Base-by-base conservation (phyloP, 2,797 vertebrate species). In the Enteromius paludinosus region DNA sequence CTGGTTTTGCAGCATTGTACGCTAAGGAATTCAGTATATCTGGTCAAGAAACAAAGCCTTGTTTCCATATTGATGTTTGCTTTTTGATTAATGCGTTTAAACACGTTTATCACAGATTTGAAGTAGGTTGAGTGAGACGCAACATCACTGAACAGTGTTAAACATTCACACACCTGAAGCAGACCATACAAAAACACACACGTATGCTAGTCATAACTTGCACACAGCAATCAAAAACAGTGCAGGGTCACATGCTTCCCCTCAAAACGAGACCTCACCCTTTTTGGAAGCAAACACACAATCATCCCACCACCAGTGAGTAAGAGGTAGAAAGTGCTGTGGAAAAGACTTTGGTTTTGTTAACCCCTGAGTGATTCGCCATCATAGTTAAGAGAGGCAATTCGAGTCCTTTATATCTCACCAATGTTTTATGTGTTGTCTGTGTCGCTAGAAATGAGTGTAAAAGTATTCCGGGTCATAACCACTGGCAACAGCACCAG, bases 381-480 rank as follows among this genome's bases (percentile, higher is more conserved):
- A 90, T 89, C 89, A 79, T 84, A 86, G 91, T 90, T 90, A 86
- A 86, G 73, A 71, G 69, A 74, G 90, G 6, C 88, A 85, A 78
- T 41, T 86, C 73, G 83, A 70, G 87, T 59, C 75, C 76, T 87
- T 85, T 89, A 59, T 91, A 88, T 85, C 89, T 93, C 93, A 94
- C 93, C 92, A 91, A 78, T 83, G 91, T 92, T 89, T 87, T 88
- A 88, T 83, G 81, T 87, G 89, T 84, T 86, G 86, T 78, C 82
- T 88, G 89, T 90, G 43, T 89, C 86, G 89, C 90, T 90, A 93
- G 82, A n/a, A 65, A 64, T 86, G 82, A 88, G 79, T 79, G 83
- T 71, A 86, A 88, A 87, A 91, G 92, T 87, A 87, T 89, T 91
- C 88, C 91, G 90, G 91, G 84, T 91, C 91, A 90, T 91, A 87